Evolutionary conservation across 2,888 invertebrate genomes (phyloP).

Genomic region (Eremobia ochroleuca): DNA sequence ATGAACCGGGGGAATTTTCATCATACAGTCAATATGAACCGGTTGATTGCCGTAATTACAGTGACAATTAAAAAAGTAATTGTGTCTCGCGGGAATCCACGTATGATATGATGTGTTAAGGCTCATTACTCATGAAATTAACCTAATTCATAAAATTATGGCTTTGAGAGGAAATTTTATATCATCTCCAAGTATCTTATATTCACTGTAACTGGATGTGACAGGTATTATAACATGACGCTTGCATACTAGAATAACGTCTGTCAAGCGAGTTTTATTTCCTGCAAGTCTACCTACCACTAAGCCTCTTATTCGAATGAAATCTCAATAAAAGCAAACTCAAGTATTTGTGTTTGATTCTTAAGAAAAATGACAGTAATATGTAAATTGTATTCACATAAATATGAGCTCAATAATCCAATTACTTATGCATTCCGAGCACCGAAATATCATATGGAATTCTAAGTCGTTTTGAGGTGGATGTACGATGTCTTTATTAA

Average conservation of each 20-base stretch:
- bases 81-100: too few relatives aligned
- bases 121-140: background rate
- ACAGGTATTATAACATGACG: background rate
- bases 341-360: constrained; percentile 2
- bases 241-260: background rate
- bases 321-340: constrained; percentile 10
- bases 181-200: background rate
- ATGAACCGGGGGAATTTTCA: too few relatives aligned
- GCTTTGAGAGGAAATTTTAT: background rate
- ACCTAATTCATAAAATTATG: background rate
- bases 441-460: background rate
- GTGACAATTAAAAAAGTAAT: too few relatives aligned
- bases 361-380: background rate
- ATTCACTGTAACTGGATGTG: background rate
- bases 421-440: constrained; percentile 20
- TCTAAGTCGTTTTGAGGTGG: background rate
- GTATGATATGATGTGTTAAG: background rate
- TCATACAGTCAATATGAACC: background rate
- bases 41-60: too few relatives aligned
- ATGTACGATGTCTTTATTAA: background rate
- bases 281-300: too few relatives aligned
- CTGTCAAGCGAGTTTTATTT: background rate
- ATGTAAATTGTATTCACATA: background rate
- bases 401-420: constrained; percentile 4
- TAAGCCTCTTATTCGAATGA: background rate